Conservation (phyloP, 1,140 invertebrate genomes). For the Macrostomum lignano region DNA sequence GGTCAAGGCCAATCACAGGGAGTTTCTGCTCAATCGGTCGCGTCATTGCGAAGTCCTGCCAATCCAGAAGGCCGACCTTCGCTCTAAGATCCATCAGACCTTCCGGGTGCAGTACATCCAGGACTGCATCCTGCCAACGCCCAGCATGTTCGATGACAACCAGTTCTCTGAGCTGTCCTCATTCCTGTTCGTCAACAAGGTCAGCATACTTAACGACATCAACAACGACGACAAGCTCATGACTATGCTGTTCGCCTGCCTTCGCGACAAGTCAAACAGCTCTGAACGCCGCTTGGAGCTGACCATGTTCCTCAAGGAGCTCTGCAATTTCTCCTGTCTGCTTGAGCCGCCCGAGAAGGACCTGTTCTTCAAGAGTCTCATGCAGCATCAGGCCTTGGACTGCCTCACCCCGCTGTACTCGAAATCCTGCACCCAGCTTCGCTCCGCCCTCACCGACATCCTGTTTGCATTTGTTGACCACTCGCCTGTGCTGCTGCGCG, state of each 20-base stretch:
- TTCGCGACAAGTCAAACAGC: constrained; percentile 56
- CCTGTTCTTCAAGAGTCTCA: constrained; percentile 85
- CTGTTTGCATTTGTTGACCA: too few relatives aligned
- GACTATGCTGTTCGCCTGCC: constrained; percentile 62
- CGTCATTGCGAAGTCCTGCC: constrained; percentile 60
- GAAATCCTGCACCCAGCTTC: too few relatives aligned
- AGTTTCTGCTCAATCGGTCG: constrained; percentile 65
- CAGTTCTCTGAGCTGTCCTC: constrained; percentile 79
- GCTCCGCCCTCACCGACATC: too few relatives aligned
- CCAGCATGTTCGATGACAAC: constrained; percentile 94
- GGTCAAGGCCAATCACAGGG: constrained; percentile 46
- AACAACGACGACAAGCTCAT: constrained; percentile 84
- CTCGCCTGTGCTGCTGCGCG: too few relatives aligned
- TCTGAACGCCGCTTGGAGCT: constrained; percentile 62
- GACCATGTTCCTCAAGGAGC: constrained; percentile 87
- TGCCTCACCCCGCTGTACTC: too few relatives aligned
- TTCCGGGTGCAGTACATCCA: constrained; percentile 98
- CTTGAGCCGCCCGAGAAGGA: constrained; percentile 82
- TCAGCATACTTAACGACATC: constrained; percentile 76
- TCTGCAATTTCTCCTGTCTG: constrained; percentile 93
- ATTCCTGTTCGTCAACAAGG: constrained; percentile 99
- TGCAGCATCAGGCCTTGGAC: too few relatives aligned
- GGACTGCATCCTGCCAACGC: constrained; percentile 91
- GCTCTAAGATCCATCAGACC: constrained; percentile 94
- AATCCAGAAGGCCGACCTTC: constrained; percentile 66